Base-by-base conservation (phyloP, 2,113 vertebrate species). In the Cervus canadensis region DNA sequence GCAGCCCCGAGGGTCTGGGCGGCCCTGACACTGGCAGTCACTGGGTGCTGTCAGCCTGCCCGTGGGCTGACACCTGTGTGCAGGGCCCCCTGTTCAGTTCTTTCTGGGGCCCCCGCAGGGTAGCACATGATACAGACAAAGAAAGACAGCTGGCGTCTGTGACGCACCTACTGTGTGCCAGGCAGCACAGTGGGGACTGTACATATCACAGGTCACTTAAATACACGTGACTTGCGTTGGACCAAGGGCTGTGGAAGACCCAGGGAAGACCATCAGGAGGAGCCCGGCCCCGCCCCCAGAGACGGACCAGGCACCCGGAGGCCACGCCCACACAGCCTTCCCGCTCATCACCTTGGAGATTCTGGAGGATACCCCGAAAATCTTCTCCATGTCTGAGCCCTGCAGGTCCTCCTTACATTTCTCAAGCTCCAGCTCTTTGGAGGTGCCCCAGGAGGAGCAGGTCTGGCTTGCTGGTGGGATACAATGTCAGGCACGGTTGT, bases 401-500 rank as follows among this genome's bases (percentile, higher is more conserved):
- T 21, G n/a, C 12, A 97, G 91, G 17, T 93, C 94, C 82, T 97
- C 94, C 89, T 67, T 97, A 11, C 94, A 96, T 12, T 28, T 90
- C 40, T 87, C 28, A 2, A 98, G 93, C 79, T 97, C 92, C 89
- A 59, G 19, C 43, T 98, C 96, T 43, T 79, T 89, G 60, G 94
- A 45, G 1, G 71, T 1, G 0, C 9, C 95, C 97, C 97, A 98
- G 0, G 76, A 54, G 64, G 97, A 91, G 82, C 98, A 98, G 26
- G 95, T 97, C 97, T 97, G 98, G 91, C 96, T 97, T 57, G 97
- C 98, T 98, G 78, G 74, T 17, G 19, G 89, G 76, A 45, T 3
- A 56, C 8, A 43, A 33, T 45, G 60, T 52, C 52, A 40, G 79
- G 12, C 2, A 2, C 0, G 0, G 12, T 12, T 8, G 17, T 33